A percentile compares a stretch with the other conserved stretches of the same genome.
phyloP scores from a whole-genome alignment of 30 jellyfish, hydroid and myxozoan species.

The Cassiopea xamachana region DNA sequence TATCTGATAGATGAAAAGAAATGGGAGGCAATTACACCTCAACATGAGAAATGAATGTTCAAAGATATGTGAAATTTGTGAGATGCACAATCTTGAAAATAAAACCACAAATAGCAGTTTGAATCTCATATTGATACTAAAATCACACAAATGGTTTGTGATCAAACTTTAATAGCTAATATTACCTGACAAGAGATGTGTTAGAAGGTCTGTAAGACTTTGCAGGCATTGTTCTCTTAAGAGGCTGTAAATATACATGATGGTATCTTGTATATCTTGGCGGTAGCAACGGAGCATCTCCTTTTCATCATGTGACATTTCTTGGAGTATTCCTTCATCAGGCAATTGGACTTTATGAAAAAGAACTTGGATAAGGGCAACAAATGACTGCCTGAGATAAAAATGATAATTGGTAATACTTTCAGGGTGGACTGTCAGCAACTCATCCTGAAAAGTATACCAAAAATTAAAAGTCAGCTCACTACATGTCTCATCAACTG shows the following conservation, averaged over 20 bases:
- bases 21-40: too few species aligned
- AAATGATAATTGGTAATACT: conserved; percentile 57
- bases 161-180: neutral
- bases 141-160: too few species aligned
- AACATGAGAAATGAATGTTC: too few species aligned
- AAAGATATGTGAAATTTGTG: too few species aligned
- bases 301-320: conserved; percentile 73
- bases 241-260: conserved; percentile 71
- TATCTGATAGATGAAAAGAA: too few species aligned
- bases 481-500: conserved; percentile 88
- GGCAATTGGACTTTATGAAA: conserved; percentile 78
- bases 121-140: too few species aligned
- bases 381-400: conserved; percentile 67
- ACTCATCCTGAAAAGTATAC: conserved; percentile 87
- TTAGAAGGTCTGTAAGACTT: conserved; percentile 60
- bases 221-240: conserved; percentile 80
- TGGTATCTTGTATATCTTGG: conserved; percentile 88
- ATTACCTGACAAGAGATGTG: conserved; percentile 69
- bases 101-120: too few species aligned
- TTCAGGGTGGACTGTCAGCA: conserved; percentile 51
- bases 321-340: conserved; percentile 42
- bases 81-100: too few species aligned
- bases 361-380: conserved; percentile 63
- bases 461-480: conserved; percentile 87
- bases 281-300: conserved; percentile 87